A percentile compares a stretch with the other conserved stretches of the same genome.
phyloP scores from a whole-genome alignment of 2,888 invertebrate genomes.

The Suillia variegata region DNA sequence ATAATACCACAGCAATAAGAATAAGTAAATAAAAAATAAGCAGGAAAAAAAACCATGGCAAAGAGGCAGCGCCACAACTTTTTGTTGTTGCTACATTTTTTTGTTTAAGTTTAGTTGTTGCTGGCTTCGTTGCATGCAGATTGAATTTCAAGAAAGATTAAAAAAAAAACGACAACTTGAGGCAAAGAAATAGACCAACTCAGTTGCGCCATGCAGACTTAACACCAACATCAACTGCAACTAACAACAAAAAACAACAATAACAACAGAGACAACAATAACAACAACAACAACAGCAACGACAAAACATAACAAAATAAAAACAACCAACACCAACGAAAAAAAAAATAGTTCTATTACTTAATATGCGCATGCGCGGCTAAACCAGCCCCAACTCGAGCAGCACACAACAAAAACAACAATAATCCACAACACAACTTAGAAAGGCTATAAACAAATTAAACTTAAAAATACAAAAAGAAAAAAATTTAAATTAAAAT shows the following conservation, averaged over 20 bases:
- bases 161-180: not conserved
- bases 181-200: not conserved
- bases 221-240: slow-evolving; percentile 25
- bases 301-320: slow-evolving; percentile 17
- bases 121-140: not conserved
- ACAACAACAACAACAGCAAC: slow-evolving; percentile 22
- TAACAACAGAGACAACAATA: slow-evolving; percentile 17
- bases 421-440: not conserved
- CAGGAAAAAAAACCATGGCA: not conserved
- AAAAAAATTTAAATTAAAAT: not conserved
- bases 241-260: not conserved
- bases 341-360: slow-evolving; percentile 48
- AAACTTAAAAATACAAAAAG: not conserved
- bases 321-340: not conserved
- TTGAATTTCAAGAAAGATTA: not conserved
- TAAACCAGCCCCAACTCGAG: too few relatives aligned
- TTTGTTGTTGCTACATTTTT: not conserved
- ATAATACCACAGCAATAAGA: not conserved
- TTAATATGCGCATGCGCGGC: slow-evolving; percentile 38
- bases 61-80: not conserved
- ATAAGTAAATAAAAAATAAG: not conserved
- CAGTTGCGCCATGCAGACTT: not conserved
- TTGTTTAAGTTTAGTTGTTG: not conserved
- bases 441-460: not conserved
- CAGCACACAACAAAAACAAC: not conserved